Evolutionary conservation across 2,797 vertebrate genomes (phyloP), one percentile per base, ranked within the genome.

Genomic region (Spea hammondii): DNA sequence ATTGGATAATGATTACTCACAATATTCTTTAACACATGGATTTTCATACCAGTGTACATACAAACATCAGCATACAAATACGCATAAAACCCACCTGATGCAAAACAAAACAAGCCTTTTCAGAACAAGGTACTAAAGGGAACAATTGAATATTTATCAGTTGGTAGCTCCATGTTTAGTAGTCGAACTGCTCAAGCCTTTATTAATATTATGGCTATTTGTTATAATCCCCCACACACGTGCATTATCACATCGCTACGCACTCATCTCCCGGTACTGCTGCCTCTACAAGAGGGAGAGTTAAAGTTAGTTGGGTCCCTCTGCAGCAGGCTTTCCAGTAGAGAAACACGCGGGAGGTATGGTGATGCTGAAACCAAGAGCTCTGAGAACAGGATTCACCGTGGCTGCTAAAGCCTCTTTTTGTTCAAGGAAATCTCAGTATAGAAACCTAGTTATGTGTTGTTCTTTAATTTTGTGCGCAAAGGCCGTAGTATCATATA

Each of bases 401-500:
- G 72, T 77, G 74, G 46, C 53, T 64, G 54, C 46, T 76, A 68
- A 76, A 72, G 64, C 64, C 70, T 68, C 45, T 45, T 64, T 60
- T 81, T 80, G 79, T 80, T 72, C 7, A 68, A 66, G 13, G 60
- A 76, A 76, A 72, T 80, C 60, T 76, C 62, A 53, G 69, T 72
- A 76, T 62, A 72, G 70, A 81, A 72, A 76, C 74, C 55, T 74
- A 73, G 74, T 77, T 81, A 76, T 76, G 54, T 72, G 74, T 77
- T 81, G 75, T 81, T 64, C 55, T 44, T 67, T 53, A 65, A 77
- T 77, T 72, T 72, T 76, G 74, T 62, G 54, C 69, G 72, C 69
- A 72, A 77, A 72, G 48, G 68, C 45, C 68, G 55, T 75, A 9
- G 66, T 83, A 48, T 66, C 70, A 77, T 79, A 81, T 77, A 77